phyloP scores from a whole-genome alignment of 2,888 invertebrate species.

The Nysson spinosus region DNA sequence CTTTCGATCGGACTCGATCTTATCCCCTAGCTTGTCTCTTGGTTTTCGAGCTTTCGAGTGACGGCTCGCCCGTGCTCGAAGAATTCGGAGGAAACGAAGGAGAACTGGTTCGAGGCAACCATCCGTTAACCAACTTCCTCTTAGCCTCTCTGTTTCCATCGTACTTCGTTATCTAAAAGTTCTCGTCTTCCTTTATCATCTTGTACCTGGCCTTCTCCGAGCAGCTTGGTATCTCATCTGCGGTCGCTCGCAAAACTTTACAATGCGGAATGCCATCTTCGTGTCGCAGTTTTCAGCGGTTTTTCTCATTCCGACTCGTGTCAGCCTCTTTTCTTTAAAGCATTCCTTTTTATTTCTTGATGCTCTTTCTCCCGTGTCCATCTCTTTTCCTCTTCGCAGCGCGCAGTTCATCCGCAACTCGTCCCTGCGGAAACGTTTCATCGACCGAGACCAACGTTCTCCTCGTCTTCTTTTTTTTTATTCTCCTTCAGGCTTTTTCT shows the following conservation, averaged over 20 bases:
- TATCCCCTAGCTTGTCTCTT: conserved; percentile 10
- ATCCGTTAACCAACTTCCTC: conserved; percentile 62
- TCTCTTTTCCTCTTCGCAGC: conserved; percentile 24
- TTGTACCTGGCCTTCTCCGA: background rate
- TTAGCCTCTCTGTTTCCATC: conserved; percentile 13
- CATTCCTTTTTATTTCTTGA: conserved; percentile 36
- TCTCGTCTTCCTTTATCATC: background rate
- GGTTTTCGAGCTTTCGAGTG: conserved; percentile 4
- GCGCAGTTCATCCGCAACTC: conserved; percentile 59
- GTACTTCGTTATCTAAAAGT: conserved; percentile 20
- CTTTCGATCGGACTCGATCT: conserved; percentile 35
- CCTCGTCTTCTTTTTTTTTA: conserved; percentile 38
- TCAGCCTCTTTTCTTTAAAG: conserved; percentile 13
- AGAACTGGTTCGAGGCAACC: conserved; percentile 67
- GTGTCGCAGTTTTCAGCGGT: conserved; percentile 53
- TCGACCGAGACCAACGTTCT: conserved; percentile 61
- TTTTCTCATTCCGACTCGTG: conserved; percentile 31
- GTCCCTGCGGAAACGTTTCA: conserved; percentile 64
- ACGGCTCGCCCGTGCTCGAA: conserved; percentile 38
- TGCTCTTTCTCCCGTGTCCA: conserved; percentile 4
- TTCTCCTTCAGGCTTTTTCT: conserved; percentile 47
- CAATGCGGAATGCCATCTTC: conserved; percentile 65
- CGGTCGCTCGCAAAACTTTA: conserved; percentile 68
- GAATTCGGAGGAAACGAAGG: conserved; percentile 72
- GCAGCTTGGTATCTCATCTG: conserved; percentile 11